These are phyloP conservation scores for Drosophila differens DNA, from an alignment of 2,888 invertebrate species.

Conservation along the genomic window DNA sequence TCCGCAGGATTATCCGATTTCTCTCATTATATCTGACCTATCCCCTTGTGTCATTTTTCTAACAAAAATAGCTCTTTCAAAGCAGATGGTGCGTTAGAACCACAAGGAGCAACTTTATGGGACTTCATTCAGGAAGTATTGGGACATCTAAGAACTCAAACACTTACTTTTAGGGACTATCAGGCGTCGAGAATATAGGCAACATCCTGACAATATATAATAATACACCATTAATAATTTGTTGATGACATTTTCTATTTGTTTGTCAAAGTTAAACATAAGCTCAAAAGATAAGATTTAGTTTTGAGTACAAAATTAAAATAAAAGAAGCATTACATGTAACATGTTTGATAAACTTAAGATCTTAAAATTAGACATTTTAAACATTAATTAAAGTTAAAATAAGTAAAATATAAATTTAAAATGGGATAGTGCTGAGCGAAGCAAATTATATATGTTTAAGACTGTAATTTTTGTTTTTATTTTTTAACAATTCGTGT, in stretches of 20 bases:
- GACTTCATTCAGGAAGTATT: not conserved
- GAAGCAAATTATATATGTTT: conserved; percentile 35
- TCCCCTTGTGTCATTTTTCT: not conserved
- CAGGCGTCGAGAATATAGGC: not conserved
- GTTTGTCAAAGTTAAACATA: conserved; percentile 43
- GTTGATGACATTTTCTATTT: conserved; percentile 39
- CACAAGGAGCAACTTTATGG: not conserved
- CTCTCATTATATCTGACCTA: not conserved
- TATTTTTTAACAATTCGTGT: conserved; percentile 33
- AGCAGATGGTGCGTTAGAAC: not conserved
- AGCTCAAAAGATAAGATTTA: conserved; percentile 30
- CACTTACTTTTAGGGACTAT: not conserved
- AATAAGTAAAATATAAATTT: conserved; percentile 21
- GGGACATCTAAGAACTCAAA: not conserved
- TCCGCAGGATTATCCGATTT: not conserved
- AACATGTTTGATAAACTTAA: conserved; percentile 41
- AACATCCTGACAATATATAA: not conserved
- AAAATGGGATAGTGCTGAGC: conserved; percentile 22
- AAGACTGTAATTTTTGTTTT: conserved; percentile 10
- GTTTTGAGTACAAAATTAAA: conserved; percentile 50
- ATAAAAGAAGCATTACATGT: conserved; percentile 39
- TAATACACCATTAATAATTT: not conserved
- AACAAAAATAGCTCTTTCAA: not conserved
- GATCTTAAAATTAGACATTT: conserved; percentile 27
- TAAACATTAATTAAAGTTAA: conserved; percentile 44